These are phyloP conservation scores for Chroicocephalus ridibundus DNA, from an alignment of 2,113 vertebrate species.

Conservation along the genomic window DNA sequence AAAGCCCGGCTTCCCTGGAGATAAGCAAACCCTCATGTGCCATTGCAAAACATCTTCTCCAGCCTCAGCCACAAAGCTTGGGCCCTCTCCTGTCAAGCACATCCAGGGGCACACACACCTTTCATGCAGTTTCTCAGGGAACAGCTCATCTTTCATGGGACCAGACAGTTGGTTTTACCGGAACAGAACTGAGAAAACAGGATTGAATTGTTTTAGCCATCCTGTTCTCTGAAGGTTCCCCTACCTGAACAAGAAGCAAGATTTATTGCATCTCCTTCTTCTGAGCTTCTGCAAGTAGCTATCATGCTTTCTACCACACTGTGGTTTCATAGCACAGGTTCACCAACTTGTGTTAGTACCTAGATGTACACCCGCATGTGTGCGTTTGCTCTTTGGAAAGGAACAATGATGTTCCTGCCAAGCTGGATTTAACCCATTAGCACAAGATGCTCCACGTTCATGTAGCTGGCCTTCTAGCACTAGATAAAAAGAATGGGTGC, in stretches of 20 bases:
- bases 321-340: neutral
- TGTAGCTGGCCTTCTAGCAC: neutral
- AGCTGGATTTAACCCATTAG: neutral
- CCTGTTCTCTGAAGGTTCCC: neutral
- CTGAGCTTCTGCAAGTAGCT: neutral
- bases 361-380: neutral
- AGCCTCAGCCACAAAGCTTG: neutral
- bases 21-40: neutral
- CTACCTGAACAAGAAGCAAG: neutral
- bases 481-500: neutral
- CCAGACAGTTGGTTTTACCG: neutral
- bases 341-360: neutral
- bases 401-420: neutral
- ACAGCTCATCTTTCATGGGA: neutral
- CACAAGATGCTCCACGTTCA: neutral
- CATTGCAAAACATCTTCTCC: neutral
- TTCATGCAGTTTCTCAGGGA: neutral
- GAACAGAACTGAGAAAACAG: neutral
- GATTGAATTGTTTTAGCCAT: neutral
- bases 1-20: neutral
- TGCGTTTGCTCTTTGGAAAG: neutral
- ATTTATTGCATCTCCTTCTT: neutral
- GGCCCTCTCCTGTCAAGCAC: neutral
- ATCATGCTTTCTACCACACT: neutral
- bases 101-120: neutral